These are phyloP conservation scores for Nasonia giraulti DNA, from an alignment of 1,140 invertebrate species.

Conservation along the genomic window DNA sequence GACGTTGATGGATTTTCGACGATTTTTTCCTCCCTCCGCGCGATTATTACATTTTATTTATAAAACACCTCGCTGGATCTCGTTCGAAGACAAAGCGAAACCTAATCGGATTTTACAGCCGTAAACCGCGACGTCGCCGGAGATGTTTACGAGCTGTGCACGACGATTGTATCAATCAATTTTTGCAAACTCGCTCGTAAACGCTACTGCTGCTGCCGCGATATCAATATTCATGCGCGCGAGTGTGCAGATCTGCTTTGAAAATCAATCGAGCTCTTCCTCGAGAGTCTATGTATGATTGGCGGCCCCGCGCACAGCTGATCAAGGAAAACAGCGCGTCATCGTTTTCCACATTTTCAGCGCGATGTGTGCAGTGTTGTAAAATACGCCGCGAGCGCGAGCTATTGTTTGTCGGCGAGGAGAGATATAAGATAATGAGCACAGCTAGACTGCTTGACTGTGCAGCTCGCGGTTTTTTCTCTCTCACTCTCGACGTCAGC, in stretches of 20 bases:
- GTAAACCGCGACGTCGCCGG: no score
- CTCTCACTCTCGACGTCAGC: not conserved
- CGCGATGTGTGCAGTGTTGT: not conserved
- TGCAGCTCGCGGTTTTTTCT: not conserved
- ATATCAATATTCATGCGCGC: not conserved
- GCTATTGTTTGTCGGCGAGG: not conserved
- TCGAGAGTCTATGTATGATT: not conserved
- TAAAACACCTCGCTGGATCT: no score
- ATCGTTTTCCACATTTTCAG: not conserved
- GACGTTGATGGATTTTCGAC: not conserved
- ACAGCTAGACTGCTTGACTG: slow-evolving; percentile 1
- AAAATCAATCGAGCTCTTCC: not conserved
- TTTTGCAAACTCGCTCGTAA: slow-evolving; percentile 15
- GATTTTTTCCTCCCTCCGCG: no score
- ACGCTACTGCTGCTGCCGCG: no score
- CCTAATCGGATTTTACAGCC: not conserved
- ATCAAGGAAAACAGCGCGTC: not conserved
- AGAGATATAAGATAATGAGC: slow-evolving; percentile 21
- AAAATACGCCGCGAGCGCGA: not conserved
- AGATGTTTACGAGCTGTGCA: not conserved
- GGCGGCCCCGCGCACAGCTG: slow-evolving; percentile 2
- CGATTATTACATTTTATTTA: no score
- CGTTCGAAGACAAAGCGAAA: not conserved
- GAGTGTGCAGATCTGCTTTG: slow-evolving; percentile 3
- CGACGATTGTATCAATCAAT: not conserved